Evolutionary conservation across 2,888 invertebrate species (phyloP).

Genomic region (Chaetogeoica ovagalla): DNA sequence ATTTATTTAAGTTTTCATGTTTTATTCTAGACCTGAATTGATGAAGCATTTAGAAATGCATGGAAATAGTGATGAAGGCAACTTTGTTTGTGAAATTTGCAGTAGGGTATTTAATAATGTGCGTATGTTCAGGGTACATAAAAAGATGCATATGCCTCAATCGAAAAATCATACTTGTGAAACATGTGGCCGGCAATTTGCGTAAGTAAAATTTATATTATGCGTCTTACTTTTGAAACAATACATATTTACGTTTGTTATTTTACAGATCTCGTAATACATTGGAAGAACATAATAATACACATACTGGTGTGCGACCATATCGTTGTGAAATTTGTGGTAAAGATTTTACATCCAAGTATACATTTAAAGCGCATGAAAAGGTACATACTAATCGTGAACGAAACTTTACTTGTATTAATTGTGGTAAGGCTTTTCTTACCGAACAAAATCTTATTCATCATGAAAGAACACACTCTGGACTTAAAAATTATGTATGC

Average conservation of each 20-base stretch:
- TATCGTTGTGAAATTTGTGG: constrained; percentile 69
- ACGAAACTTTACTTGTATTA: constrained; percentile 69
- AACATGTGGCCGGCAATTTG: constrained; percentile 70
- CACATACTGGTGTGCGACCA: constrained; percentile 71
- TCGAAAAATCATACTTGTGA: constrained; percentile 69
- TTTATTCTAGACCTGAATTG: constrained; percentile 46
- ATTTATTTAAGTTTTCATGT: constrained; percentile 3
- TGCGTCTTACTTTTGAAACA: neutral
- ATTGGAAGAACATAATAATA: constrained; percentile 73
- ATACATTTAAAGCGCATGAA: constrained; percentile 74
- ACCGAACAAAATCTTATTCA: constrained; percentile 76
- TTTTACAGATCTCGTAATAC: constrained; percentile 68
- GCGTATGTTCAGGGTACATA: constrained; percentile 67
- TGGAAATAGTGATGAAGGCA: constrained; percentile 67
- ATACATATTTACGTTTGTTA: constrained; percentile 11
- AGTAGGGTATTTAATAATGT: constrained; percentile 67
- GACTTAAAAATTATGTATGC: constrained; percentile 71
- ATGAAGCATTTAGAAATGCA: constrained; percentile 67
- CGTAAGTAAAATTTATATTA: constrained; percentile 58
- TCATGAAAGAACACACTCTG: constrained; percentile 75
- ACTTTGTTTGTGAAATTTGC: constrained; percentile 69
- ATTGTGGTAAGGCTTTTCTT: constrained; percentile 73
- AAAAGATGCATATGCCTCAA: constrained; percentile 68
- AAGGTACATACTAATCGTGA: constrained; percentile 74
- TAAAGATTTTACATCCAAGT: constrained; percentile 78